A percentile compares a stretch with the other conserved stretches of the same genome.
Conservation (phyloP, 2,113 vertebrate species). For the Manacus vitellinus region DNA sequence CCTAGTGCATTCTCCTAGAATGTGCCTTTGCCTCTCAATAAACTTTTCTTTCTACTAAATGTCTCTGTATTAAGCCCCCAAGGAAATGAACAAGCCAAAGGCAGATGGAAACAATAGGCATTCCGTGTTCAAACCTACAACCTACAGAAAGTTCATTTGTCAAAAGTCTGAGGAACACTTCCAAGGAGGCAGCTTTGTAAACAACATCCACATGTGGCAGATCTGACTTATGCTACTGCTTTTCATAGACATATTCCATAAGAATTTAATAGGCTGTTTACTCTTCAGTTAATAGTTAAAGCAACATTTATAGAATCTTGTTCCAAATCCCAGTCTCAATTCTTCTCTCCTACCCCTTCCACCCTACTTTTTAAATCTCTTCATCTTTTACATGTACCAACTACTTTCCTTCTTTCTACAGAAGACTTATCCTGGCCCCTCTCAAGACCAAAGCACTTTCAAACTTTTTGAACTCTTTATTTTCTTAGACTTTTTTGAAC, state of each 20-base stretch:
- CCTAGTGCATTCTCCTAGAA: background rate
- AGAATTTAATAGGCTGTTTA: slow-evolving; percentile 43
- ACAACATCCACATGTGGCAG: background rate
- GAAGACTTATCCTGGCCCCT: background rate
- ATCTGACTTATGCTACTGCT: background rate
- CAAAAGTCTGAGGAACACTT: slow-evolving; percentile 48
- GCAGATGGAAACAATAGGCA: slow-evolving; percentile 63
- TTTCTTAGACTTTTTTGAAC: background rate
- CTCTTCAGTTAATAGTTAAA: slow-evolving; percentile 53
- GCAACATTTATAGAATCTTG: background rate
- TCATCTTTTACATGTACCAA: background rate
- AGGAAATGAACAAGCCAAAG: slow-evolving; percentile 57
- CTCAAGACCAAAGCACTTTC: background rate
- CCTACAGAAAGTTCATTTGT: slow-evolving; percentile 63
- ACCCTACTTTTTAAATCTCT: background rate
- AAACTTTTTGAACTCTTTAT: background rate
- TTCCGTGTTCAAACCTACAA: slow-evolving; percentile 31
- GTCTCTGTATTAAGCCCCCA: slow-evolving; percentile 21
- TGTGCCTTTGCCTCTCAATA: slow-evolving; percentile 46
- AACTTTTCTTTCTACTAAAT: slow-evolving; percentile 46
- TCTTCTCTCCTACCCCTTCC: background rate
- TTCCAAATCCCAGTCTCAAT: slow-evolving; percentile 19
- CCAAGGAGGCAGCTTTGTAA: slow-evolving; percentile 53
- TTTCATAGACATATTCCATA: slow-evolving; percentile 18
- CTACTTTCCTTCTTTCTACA: background rate